These are phyloP conservation scores for Lycocerus yunnanus DNA, from an alignment of 2,888 invertebrate genomes.

Conservation along the genomic window DNA sequence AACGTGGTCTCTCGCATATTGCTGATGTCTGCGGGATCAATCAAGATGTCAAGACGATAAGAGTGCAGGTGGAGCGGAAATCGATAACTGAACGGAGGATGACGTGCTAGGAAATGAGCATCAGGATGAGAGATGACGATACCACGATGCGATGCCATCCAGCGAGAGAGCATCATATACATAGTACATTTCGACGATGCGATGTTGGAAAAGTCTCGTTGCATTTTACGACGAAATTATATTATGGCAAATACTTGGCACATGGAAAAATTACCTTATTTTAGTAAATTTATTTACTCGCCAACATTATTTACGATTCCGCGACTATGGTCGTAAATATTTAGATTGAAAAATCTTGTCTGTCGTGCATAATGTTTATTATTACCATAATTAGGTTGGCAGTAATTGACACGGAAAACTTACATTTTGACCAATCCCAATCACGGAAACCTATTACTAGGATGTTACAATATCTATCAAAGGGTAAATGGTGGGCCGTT, in stretches of 20 bases:
- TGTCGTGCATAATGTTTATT: neutral
- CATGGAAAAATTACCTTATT: constrained; percentile 16
- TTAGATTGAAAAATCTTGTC: neutral
- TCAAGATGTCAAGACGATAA: constrained; percentile 34
- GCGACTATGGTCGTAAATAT: neutral
- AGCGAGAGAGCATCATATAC: constrained; percentile 10
- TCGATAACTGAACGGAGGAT: constrained; percentile 32
- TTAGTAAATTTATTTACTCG: neutral
- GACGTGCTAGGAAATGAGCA: constrained; percentile 33
- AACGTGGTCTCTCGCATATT: constrained; percentile 7
- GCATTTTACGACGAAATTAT: constrained; percentile 8
- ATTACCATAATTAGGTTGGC: neutral
- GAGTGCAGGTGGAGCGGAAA: constrained; percentile 36
- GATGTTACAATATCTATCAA: constrained; percentile 28
- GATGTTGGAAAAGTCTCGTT: constrained; percentile 6
- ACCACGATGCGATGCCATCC: constrained; percentile 21
- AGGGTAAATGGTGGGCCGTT: constrained; percentile 33
- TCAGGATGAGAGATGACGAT: constrained; percentile 28
- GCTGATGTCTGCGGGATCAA: constrained; percentile 30
- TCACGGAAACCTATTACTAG: constrained; percentile 26
- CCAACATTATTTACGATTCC: neutral
- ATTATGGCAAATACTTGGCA: constrained; percentile 10
- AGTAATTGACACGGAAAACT: neutral
- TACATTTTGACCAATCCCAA: constrained; percentile 10
- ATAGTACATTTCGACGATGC: constrained; percentile 8